phyloP scores from a whole-genome alignment of 2,113 vertebrate species.

The Actenoides hombroni region DNA sequence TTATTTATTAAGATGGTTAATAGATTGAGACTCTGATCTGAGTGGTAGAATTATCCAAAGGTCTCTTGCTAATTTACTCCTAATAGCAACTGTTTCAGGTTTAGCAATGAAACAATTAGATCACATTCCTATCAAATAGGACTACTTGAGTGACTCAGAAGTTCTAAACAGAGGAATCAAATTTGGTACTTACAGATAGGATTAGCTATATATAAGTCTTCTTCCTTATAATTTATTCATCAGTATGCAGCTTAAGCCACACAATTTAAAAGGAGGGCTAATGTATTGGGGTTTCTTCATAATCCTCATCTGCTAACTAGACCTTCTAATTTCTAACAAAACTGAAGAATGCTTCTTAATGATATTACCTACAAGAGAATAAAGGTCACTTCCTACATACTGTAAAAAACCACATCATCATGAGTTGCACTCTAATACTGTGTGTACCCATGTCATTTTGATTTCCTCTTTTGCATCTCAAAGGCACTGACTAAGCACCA shows the following conservation, averaged over 20 bases:
- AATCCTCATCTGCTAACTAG: conserved; percentile 8
- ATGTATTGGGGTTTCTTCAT: neutral
- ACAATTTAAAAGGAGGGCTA: conserved; percentile 5
- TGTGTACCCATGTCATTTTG: neutral
- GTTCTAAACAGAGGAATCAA: conserved; percentile 3
- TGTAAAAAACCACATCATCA: neutral
- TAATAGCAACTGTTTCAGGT: conserved; percentile 53
- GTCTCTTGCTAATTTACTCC: conserved; percentile 49
- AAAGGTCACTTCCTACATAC: neutral
- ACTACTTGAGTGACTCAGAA: conserved; percentile 33
- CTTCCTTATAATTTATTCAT: neutral
- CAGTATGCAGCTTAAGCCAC: neutral
- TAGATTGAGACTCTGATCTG: conserved; percentile 56
- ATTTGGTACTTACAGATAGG: neutral
- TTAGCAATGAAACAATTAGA: conserved; percentile 59
- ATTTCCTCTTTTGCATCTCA: neutral
- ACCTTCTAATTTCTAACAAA: conserved; percentile 20
- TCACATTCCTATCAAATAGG: conserved; percentile 20
- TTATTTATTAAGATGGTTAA: conserved; percentile 52
- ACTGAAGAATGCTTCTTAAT: conserved; percentile 11
- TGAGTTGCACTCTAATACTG: neutral
- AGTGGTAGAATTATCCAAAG: conserved; percentile 63
- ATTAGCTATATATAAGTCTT: neutral
- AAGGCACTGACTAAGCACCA: neutral
- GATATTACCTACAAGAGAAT: neutral